Base-by-base conservation (phyloP, 2,113 vertebrate species). In the Calyptomena viridis region DNA sequence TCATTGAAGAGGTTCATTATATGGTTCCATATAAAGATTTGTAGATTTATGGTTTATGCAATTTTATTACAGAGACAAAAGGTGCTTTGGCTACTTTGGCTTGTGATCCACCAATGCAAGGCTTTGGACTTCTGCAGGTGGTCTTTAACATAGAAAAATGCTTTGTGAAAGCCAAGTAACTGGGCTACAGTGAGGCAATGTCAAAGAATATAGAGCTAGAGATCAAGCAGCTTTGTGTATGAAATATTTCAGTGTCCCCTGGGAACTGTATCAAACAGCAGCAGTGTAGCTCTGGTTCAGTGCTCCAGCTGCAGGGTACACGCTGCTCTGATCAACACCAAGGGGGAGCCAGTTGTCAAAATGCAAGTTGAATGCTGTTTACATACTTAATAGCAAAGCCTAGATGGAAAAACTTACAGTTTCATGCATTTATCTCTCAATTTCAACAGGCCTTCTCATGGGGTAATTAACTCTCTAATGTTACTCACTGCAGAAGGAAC, bases 261-360 rank as follows among this genome's bases (percentile, higher is more conserved):
- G 59, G 85, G 82, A 94, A 58, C 72, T n/a, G 67, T n/a, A 86
- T 94, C 75, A 88, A 79, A 79, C 74, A 89, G 40, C 66, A 92
- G 90, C 72, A 53, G 40, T 21, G 63, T n/a, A 60, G 90, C 90
- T 91, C 28, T 2, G 8, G 64, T 93, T 95, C 71, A 79, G 71
- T 75, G 88, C 85, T 83, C 67, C 94, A 94, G 95, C 88, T 91
- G 88, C 92, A 88, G 86, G 88, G 72, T 83, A 59, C 49, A 59
- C 79, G 50, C 23, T 35, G 75, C 86, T 92, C 85, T 83, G 67
- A 92, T 84, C 88, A 62, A 39, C 76, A 86, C 67, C 79, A 42
- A 83, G 82, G 80, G 67, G 71, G 46, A 96, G 75, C n/a, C 75
- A 83, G n/a, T 82, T 69, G 75, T 87, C 85, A 93, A 86, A 93